Evolutionary conservation across 2,797 vertebrate species (phyloP), one percentile per base, ranked within the genome.

Genomic region (Chrosomus eos): DNA sequence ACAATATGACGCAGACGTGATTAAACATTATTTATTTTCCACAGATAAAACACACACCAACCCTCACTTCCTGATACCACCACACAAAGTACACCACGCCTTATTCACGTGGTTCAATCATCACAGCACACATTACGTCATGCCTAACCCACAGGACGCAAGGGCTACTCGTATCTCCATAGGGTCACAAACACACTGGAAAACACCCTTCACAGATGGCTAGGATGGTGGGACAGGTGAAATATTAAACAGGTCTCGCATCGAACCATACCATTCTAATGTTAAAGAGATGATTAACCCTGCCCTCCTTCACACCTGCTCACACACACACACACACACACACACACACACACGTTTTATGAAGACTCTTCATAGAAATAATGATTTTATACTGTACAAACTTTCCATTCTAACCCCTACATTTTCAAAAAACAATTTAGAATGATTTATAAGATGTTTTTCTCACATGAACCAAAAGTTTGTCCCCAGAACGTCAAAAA

Each of bases 201-300:
- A 40, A 75, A 75, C 38, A 72, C 68, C 68, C 82, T 86, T 85
- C 84, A 86, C 84, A 85, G 81, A 51, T 21, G 23, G 31, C 64
- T 60, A 72, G 58, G 38, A 80, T 73, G 7, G 5, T 83, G 83
- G 75, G 78, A 84, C 53, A 74, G 40, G 85, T 90, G 76, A 92
- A 92, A 92, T 88, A 91, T 93, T 91, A 64, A 92, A 91, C 87
- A 89, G 80, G 67, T n/a, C 71, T 38, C 6, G 23, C 51, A 18
- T 86, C 67, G 4, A 79, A 31, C 45, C 68, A 55, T 71, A 71
- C 67, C 28, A 23, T 55, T 60, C 68, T 81, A 77, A 68, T 16
- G 45, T 87, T 81, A 84, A 79, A 89, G 21, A 82, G 78, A 40
- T 82, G 80, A 87, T 88, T 89, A 85, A 87, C 84, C 81, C 55